Evolutionary conservation across 2,888 invertebrate species (phyloP).

Genomic region (Lasius fuliginosus): DNA sequence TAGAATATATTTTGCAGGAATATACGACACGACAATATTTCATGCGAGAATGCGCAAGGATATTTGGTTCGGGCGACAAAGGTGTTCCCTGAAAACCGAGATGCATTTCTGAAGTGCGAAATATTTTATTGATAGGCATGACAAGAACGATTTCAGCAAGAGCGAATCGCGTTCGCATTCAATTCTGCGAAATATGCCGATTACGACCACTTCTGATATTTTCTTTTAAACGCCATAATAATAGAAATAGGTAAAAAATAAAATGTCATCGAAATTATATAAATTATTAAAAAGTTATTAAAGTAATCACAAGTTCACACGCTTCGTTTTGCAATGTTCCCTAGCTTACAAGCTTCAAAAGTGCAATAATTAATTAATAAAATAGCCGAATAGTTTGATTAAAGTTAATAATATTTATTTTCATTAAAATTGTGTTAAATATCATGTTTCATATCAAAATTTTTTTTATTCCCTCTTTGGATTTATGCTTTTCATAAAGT

Average conservation of each 20-base stretch:
- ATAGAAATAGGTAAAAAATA: not conserved
- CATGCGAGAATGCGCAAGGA: slow-evolving; percentile 59
- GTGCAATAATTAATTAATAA: not conserved
- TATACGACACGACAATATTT: slow-evolving; percentile 67
- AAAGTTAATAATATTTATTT: slow-evolving; percentile 2
- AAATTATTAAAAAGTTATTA: not conserved
- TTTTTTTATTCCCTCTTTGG: not conserved
- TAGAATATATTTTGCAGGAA: slow-evolving; percentile 32
- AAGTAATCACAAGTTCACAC: not conserved
- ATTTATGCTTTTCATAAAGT: not conserved
- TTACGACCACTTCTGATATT: not conserved
- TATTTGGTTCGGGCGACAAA: slow-evolving; percentile 60
- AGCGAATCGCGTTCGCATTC: not conserved
- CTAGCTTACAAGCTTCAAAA: not conserved
- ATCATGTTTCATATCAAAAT: not conserved
- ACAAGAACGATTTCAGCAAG: slow-evolving; percentile 1
- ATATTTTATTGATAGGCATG: slow-evolving; percentile 27
- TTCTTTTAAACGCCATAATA: not conserved
- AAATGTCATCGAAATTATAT: not conserved
- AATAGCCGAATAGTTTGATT: not conserved
- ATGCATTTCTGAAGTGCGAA: slow-evolving; percentile 1
- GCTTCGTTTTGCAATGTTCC: not conserved
- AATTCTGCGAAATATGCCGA: slow-evolving; percentile 15
- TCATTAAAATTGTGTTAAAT: not conserved
- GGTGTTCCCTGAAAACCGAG: slow-evolving; percentile 2